Evolutionary conservation across 1,140 invertebrate species (phyloP), one percentile per base, ranked within the genome.

Genomic region (Pseudomyrmex pallidus): DNA sequence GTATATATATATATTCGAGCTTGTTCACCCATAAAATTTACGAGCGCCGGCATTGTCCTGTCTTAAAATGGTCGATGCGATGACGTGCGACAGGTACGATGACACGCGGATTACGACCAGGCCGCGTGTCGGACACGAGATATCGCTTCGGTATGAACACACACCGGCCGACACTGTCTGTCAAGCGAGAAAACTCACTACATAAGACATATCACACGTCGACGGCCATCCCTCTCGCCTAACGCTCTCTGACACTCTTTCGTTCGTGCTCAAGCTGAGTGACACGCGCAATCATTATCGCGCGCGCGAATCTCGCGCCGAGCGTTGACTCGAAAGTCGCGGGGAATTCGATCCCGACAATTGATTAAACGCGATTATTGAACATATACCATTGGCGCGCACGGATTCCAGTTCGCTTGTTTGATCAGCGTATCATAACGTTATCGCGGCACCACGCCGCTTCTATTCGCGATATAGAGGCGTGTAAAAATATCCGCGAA

Each of bases 281-380:
- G 86, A 87, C 86, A 68, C 72, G 74, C 83, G 13, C 82, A 83
- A 82, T 77, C 64, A 82, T 87, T 87, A 87, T 88, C 87, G 67
- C 59, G 54, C 76, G 44, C 59, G 68, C 61, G 64, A 68, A 85
- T 88, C 86, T 87, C 72, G 25, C 63, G 25, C 48, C 70, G 64
- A 35, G n/a, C 73, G 57, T 52, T 74, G 62, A 13, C 44, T 87
- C 68, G 35, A 72, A 70, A 82, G 77, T 74, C 61, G 12, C 22
- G 61, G 54, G 62, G 70, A 68, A 80, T 70, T 78, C 63, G 74
- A 76, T 59, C 20, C 25, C 83, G 44, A 62, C 67, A 76, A 76
- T 70, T 70, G 76, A 87, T 67, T 56, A 67, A 85, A 78, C 61
- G 56, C 44, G 74, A 74, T 76, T 83, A 50, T 25, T 82, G 50